Base-by-base conservation (phyloP, 1,140 invertebrate genomes). In the Diorhabda sublineata region DNA sequence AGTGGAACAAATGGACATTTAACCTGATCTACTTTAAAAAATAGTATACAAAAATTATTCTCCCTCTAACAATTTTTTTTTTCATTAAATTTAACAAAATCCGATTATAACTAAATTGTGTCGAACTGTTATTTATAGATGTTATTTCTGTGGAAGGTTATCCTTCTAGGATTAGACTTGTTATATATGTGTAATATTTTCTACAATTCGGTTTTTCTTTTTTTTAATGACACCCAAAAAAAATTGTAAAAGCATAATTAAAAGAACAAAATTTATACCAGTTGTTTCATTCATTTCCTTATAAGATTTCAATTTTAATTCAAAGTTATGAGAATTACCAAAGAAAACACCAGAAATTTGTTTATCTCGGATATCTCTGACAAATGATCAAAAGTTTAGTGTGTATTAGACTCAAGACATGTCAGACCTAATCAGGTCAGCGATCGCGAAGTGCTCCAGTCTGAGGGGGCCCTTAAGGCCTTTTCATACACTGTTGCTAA, bases 241-340 rank as follows among this genome's bases (percentile, higher is more conserved):
- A 63, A 45, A 45, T 45, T 63, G 61, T 65, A 65, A 65, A 65
- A 65, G 45, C 41, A n/a, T 52, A 52, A 52, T 8, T 52, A 52
- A 52, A 52, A 26, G 26, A 26, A 26, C 26, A 26, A 26, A 26
- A 26, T 26, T 26, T 26, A 26, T 26, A 2, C 26, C 26, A 26
- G 26, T 26, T 26, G 26, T 26, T 26, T 26, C 26, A 26, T 26
- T 26, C 1, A 26, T 26, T 26, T 26, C 26, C 26, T 26, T 26
- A 26, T 26, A 26, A 26, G 26, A 26, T 26, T 26, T 26, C 26
- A 26, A 26, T 26, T 26, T 26, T 26, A 1, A 26, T 26, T 26
- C 26, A 26, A 26, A 26, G 26, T 26, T 26, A 26, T 26, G 26
- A 2, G 26, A 26, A 26, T 26, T 26, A 26, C 26, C 26, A 26